Evolutionary conservation across 2,797 vertebrate species (phyloP), one percentile per base, ranked within the genome.

Genomic region (Carapus acus): DNA sequence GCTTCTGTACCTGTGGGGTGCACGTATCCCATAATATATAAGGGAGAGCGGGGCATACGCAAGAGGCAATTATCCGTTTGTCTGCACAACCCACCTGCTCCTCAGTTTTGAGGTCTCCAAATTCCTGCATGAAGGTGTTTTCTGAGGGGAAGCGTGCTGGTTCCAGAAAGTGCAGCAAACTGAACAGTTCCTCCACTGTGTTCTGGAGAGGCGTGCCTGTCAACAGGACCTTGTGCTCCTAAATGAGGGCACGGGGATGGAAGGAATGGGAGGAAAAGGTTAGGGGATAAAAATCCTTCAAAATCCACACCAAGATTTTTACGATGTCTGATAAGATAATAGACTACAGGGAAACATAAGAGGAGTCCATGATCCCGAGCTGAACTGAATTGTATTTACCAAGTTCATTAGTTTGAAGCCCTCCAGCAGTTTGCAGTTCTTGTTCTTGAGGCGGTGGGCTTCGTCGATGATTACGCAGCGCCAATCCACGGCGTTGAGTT

Each of bases 171-270:
- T 99, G 94, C 60, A 99, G 91, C 45, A 99, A 90, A 63, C 96
- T 99, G 67, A 98, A 99, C 16, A 99, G 87, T 73, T 99, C 96
- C 79, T 99, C 96, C 71, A 99, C 96, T 0, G 96, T 99, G 81
- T 99, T 99, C 85, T 99, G 96, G 46, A 99, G 90, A 5, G 96
- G 95, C 2, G 96, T 99, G n/a, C 96, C 96, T 0, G 96, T 99
- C 73, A 99, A 82, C 65, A 99, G 86, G 59, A 95, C 96, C 71
- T 98, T 99, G 80, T 99, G 93, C 67, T 99, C 95, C 96, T 99
- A 67, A 33, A 62, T 47, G 29, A 58, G 22, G 49, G 60, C 18
- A 39, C 49, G 31, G 31, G 31, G 8, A 33, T 13, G 14, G 31
- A 23, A 59, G 1, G 17, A 2, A 2, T 54, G 12, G 41, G 15